These are phyloP conservation scores for Otus sunia DNA, from an alignment of 2,113 vertebrate species.

Conservation along the genomic window DNA sequence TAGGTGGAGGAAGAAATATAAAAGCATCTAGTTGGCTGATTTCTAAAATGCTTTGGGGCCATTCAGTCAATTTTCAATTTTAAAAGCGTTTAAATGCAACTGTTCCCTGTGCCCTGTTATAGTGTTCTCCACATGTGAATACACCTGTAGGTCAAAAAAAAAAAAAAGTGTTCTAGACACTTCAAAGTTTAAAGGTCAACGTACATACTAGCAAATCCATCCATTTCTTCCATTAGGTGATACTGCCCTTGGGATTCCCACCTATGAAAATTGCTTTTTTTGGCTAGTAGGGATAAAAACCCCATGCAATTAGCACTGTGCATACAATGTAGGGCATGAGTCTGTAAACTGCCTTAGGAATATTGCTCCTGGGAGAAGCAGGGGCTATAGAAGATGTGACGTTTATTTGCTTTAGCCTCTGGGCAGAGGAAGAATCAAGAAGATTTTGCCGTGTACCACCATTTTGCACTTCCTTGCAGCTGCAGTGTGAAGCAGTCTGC, in stretches of 20 bases:
- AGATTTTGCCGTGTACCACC: not conserved
- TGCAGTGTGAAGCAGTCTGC: not conserved
- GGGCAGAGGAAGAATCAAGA: not conserved
- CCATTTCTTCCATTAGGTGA: not conserved
- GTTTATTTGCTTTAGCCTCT: not conserved
- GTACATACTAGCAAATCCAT: not conserved
- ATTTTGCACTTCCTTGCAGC: not conserved
- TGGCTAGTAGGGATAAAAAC: not conserved
- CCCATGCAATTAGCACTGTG: fast-evolving
- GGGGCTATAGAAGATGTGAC: not conserved
- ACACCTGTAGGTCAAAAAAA: not conserved
- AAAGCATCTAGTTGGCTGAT: not conserved
- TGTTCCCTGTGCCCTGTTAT: not conserved
- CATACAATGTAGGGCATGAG: too few species aligned
- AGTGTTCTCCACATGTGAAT: not conserved
- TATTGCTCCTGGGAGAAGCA: not conserved
- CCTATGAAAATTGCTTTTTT: not conserved
- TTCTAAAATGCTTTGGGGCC: not conserved
- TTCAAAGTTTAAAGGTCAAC: not conserved
- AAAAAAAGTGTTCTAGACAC: not conserved
- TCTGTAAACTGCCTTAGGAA: not conserved
- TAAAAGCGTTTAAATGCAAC: not conserved
- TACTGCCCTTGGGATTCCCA: not conserved
- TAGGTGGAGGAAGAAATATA: not conserved
- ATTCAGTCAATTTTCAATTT: not conserved